Conservation (phyloP, 2,113 vertebrate genomes). For the Athene cunicularia region DNA sequence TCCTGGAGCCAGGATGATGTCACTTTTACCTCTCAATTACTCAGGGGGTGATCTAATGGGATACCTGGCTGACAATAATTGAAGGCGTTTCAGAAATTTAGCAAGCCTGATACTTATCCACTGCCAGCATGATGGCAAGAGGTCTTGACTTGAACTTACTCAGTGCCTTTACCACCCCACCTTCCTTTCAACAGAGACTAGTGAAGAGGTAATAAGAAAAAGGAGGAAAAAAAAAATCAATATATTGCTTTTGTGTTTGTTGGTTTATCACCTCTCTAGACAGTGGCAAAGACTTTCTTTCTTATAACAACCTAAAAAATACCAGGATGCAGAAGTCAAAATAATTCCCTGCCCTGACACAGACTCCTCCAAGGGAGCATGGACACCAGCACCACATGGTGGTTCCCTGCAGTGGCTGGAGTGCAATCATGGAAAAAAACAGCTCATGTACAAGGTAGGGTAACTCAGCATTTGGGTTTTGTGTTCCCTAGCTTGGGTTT, state of each 20-base stretch:
- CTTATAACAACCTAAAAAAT: neutral
- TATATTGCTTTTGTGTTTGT: neutral
- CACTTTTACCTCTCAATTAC: neutral
- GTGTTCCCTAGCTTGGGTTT: neutral
- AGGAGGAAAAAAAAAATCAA: neutral
- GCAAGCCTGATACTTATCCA: neutral
- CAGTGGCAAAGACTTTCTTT: neutral
- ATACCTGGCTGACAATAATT: neutral
- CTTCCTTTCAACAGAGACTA: neutral
- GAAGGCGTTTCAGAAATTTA: neutral
- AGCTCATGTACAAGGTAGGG: neutral
- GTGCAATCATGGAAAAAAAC: accelerated
- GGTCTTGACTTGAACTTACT: neutral
- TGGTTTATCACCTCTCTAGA: neutral
- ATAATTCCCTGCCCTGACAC: neutral
- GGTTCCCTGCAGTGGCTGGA: neutral
- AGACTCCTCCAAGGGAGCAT: accelerated
- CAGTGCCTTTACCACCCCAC: accelerated
- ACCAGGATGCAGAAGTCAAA: neutral
- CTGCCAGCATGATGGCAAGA: neutral
- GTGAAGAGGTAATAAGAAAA: neutral
- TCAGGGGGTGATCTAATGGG: neutral
- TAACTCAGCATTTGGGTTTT: neutral
- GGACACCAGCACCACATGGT: accelerated
- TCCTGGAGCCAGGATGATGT: neutral